Conservation (phyloP, 2,797 vertebrate genomes). For the Acrossocheilus fasciatus region DNA sequence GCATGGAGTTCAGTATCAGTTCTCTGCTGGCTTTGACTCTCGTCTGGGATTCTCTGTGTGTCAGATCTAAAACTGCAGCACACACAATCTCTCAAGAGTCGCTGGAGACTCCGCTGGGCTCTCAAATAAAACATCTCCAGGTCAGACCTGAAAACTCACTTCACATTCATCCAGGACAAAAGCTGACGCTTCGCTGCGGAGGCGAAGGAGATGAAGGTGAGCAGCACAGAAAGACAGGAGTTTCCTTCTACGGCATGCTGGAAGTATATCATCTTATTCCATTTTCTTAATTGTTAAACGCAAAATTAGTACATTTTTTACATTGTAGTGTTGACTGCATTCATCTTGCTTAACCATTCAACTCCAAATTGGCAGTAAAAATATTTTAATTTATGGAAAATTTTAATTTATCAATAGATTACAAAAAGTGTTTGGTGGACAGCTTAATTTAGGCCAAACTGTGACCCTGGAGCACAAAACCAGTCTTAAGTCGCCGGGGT, state of each 20-base stretch:
- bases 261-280: no score
- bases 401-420: background rate
- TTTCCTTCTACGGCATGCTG: background rate
- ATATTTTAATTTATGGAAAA: background rate
- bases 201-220: conserved; percentile 44
- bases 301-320: background rate
- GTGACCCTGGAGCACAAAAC: no score
- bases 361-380: background rate
- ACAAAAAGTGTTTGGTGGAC: background rate
- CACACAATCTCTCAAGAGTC: background rate
- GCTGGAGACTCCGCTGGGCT: background rate
- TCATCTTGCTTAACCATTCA: background rate
- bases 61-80: background rate
- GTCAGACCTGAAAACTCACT: conserved; percentile 27
- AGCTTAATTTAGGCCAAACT: no score
- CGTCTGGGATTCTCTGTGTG: conserved; percentile 23
- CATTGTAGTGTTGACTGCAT: background rate
- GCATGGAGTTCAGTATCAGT: conserved; percentile 16
- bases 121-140: conserved; percentile 2
- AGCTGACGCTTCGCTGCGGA: conserved; percentile 35
- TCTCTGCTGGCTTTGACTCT: conserved; percentile 21
- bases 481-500: no score
- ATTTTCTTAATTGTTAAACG: background rate
- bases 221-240: background rate
- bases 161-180: conserved; percentile 29